Percentiles rank a stretch among this genome's conserved stretches.
Evolutionary conservation across 2,888 invertebrate genomes (phyloP).

Genomic region (Melipona beecheii): DNA sequence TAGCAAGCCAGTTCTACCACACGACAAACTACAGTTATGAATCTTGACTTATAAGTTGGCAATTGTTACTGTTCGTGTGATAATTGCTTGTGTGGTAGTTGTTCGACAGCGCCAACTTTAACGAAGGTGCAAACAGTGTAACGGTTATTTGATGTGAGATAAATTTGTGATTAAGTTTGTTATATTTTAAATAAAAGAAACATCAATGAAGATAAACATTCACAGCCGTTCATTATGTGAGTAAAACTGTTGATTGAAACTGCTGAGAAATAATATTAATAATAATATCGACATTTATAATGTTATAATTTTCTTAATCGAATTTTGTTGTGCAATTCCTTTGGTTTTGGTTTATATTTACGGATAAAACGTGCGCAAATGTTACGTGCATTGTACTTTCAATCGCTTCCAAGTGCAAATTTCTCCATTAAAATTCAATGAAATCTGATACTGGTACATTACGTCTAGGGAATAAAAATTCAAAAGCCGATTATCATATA

Average conservation of each 20-base stretch:
- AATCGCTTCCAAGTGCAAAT: constrained; percentile 36
- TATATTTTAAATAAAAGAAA: background rate
- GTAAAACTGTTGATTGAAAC: background rate
- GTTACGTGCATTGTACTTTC: constrained; percentile 49
- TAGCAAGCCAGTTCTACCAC: constrained; percentile 17
- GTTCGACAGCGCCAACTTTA: constrained; percentile 25
- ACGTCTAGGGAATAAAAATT: background rate
- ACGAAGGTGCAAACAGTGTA: background rate
- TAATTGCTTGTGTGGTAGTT: background rate
- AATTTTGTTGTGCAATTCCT: constrained; percentile 32
- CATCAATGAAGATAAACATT: background rate
- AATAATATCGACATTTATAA: background rate
- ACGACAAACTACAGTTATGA: constrained; percentile 20
- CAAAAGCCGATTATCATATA: background rate
- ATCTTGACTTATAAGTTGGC: background rate
- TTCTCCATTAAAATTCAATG: constrained; percentile 34
- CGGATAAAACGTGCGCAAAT: constrained; percentile 8
- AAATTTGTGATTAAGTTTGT: background rate
- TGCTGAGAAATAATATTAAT: background rate
- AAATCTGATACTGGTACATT: background rate
- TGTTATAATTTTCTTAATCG: constrained; percentile 13
- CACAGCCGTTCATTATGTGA: background rate
- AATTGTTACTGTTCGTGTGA: background rate
- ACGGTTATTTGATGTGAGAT: background rate
- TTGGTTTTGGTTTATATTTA: constrained; percentile 34